Conservation (phyloP, 2,888 invertebrate species). For the Eumerus sabulonum region DNA sequence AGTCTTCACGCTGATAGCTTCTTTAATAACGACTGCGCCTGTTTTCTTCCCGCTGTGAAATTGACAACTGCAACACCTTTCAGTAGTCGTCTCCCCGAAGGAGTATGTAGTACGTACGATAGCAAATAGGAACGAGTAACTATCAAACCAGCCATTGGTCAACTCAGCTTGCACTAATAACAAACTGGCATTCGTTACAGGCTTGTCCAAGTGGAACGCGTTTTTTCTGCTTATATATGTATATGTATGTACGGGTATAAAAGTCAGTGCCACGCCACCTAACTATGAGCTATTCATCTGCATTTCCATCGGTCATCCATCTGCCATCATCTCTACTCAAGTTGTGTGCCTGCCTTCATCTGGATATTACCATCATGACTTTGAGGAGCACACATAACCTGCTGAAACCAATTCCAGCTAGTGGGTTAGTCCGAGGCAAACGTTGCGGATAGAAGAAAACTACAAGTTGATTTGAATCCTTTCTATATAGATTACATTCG, state of each 20-base stretch:
- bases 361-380: conserved; percentile 25
- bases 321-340: conserved; percentile 62
- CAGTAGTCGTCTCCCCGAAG: conserved; percentile 21
- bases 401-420: conserved; percentile 39
- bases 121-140: neutral
- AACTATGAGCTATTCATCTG: conserved; percentile 55
- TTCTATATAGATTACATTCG: conserved; percentile 9
- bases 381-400: conserved; percentile 22
- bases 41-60: conserved; percentile 61
- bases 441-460: conserved; percentile 28
- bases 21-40: conserved; percentile 47
- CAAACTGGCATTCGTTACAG: conserved; percentile 65
- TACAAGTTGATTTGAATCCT: conserved; percentile 17
- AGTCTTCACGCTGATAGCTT: conserved; percentile 34
- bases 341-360: conserved; percentile 44
- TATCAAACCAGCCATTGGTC: conserved; percentile 52
- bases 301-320: conserved; percentile 65
- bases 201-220: conserved; percentile 57
- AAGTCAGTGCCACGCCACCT: too few species aligned
- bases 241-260: too few species aligned
- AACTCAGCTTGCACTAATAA: conserved; percentile 63
- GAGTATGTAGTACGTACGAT: neutral
- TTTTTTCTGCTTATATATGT: neutral
- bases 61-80: conserved; percentile 69
- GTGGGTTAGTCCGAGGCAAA: conserved; percentile 32